phyloP scores from a whole-genome alignment of 2,888 invertebrate genomes.

The Papilio gigon region DNA sequence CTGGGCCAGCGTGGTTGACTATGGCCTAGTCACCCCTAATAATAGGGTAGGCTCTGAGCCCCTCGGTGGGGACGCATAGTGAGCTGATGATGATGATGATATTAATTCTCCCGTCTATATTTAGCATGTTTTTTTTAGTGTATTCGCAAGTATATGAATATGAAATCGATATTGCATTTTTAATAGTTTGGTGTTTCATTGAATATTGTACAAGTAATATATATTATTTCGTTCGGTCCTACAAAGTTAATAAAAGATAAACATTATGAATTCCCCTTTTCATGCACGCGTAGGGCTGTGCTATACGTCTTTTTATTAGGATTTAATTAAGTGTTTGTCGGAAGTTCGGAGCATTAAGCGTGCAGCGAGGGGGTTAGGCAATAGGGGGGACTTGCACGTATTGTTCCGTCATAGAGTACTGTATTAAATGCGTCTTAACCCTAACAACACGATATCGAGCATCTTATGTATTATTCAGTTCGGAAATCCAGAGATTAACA shows the following conservation, averaged over 20 bases:
- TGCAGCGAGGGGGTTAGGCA: slow-evolving; percentile 63
- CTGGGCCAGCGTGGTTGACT: too few relatives aligned
- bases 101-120: too few relatives aligned
- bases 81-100: too few relatives aligned
- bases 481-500: slow-evolving; percentile 62
- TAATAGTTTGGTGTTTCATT: background rate
- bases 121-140: too few relatives aligned
- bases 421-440: slow-evolving; percentile 74
- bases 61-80: too few relatives aligned
- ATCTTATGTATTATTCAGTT: slow-evolving; percentile 80
- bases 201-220: background rate
- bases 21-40: too few relatives aligned
- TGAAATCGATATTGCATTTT: too few relatives aligned
- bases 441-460: slow-evolving; percentile 76
- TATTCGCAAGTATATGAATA: too few relatives aligned
- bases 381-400: slow-evolving; percentile 52
- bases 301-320: slow-evolving; percentile 65
- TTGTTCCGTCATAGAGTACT: slow-evolving; percentile 71
- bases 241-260: slow-evolving; percentile 10
- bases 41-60: too few relatives aligned
- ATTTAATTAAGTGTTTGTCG: slow-evolving; percentile 72
- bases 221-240: background rate
- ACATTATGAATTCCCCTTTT: slow-evolving; percentile 55
- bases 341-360: slow-evolving; percentile 61
- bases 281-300: slow-evolving; percentile 30